A percentile compares a stretch with the other conserved stretches of the same genome.
Evolutionary conservation across 2,113 vertebrate genomes (phyloP).

Genomic region (Lasiurus borealis): DNA sequence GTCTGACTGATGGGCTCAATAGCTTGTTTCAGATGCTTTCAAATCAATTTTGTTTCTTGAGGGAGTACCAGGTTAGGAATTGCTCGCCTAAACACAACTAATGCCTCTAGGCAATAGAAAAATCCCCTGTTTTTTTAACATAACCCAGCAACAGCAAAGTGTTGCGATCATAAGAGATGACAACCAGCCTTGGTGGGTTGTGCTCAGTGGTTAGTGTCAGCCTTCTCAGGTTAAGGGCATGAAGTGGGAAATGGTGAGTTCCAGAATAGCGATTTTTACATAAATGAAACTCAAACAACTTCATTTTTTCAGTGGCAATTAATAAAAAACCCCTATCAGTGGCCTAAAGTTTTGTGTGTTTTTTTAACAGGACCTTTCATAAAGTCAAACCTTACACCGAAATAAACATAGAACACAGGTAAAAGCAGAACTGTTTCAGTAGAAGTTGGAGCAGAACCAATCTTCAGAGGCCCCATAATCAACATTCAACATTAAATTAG

Average conservation of each 20-base stretch:
- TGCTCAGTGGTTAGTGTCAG: too few species aligned
- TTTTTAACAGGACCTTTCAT: neutral
- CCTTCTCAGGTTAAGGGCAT: neutral
- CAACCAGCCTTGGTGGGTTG: neutral
- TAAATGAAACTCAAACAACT: neutral
- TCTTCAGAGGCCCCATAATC: neutral
- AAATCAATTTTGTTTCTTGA: neutral
- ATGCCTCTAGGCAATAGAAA: neutral
- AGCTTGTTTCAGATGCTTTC: neutral
- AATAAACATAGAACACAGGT: neutral
- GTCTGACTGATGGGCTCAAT: neutral
- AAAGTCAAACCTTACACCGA: neutral
- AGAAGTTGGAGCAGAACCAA: neutral
- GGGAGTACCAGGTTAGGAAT: neutral
- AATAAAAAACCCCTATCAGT: neutral
- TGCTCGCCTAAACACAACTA: neutral
- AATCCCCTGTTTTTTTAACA: neutral
- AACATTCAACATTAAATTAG: neutral
- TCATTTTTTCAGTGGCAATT: constrained; percentile 10
- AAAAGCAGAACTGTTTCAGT: neutral
- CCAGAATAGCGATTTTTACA: neutral
- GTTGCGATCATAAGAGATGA: neutral
- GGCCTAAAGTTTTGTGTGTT: neutral
- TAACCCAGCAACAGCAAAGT: neutral
- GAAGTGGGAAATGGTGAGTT: neutral